Evolutionary conservation across 2,113 vertebrate species (phyloP).

Genomic region (Xenotilapia longispinis): DNA sequence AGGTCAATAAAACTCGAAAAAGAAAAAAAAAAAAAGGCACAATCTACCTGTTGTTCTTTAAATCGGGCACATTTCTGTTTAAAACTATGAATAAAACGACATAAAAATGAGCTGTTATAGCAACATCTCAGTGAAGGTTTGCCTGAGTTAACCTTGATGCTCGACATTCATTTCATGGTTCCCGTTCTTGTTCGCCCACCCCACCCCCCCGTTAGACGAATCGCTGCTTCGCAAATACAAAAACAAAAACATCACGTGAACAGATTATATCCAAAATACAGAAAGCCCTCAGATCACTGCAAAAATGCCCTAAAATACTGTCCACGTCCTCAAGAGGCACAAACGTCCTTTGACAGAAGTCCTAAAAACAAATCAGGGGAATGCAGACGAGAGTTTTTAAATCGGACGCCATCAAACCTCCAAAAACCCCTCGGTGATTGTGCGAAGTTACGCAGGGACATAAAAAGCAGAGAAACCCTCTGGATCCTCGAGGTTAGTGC

Average conservation of each 20-base stretch:
- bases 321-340: conserved; percentile 11
- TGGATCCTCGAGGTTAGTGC: not conserved
- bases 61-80: conserved; percentile 10
- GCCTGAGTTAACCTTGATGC: conserved; percentile 60
- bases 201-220: fast-evolving
- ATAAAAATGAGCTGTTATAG: conserved; percentile 21
- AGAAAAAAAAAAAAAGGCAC: conserved; percentile 62
- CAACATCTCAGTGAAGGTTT: conserved; percentile 27
- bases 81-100: conserved; percentile 13
- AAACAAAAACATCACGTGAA: not conserved
- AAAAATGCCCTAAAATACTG: conserved; percentile 48
- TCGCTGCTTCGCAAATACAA: not conserved
- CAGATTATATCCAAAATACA: not conserved
- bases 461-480: not conserved
- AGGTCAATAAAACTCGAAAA: not conserved
- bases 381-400: conserved; percentile 14
- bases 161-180: conserved; percentile 27
- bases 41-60: conserved; percentile 28
- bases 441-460: not conserved
- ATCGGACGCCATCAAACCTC: not conserved
- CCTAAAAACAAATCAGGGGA: not conserved
- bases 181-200: not conserved
- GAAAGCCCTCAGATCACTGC: conserved; percentile 22
- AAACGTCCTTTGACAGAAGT: not conserved
- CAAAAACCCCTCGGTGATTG: not conserved